A percentile compares a stretch with the other conserved stretches of the same genome.
These are phyloP conservation scores for Willisornis vidua DNA, from an alignment of 2,113 vertebrate species.

Conservation along the genomic window DNA sequence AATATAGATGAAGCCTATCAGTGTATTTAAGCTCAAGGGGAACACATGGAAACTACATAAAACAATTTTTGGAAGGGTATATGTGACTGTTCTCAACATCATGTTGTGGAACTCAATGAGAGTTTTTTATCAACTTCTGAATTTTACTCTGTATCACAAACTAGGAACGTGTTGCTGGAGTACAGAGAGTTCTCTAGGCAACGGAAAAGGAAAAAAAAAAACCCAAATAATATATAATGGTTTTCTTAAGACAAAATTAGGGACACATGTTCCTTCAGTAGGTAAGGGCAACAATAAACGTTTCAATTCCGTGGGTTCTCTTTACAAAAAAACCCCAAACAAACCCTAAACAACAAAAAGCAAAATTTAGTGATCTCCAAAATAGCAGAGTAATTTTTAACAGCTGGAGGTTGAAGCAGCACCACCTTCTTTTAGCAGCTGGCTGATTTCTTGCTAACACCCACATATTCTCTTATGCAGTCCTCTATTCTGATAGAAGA, in stretches of 20 bases:
- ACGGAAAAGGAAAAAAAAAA: not conserved
- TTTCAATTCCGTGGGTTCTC: not conserved
- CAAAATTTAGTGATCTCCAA: not conserved
- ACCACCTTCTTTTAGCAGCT: not conserved
- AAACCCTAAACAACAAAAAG: accelerated
- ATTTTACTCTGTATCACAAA: not conserved
- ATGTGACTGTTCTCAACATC: not conserved
- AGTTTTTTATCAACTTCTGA: not conserved
- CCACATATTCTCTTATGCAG: accelerated
- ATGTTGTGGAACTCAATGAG: not conserved
- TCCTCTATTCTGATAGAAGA: not conserved
- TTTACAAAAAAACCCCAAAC: not conserved
- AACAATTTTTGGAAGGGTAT: not conserved
- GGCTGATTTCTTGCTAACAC: not conserved
- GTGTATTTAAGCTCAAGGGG: not conserved
- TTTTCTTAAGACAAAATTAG: not conserved
- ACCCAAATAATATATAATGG: not conserved
- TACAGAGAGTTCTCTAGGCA: not conserved
- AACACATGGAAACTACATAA: not conserved
- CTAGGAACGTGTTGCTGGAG: accelerated
- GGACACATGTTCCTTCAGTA: not conserved
- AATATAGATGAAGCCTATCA: not conserved
- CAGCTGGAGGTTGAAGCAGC: not conserved
- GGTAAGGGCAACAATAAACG: not conserved
- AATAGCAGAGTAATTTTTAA: not conserved